A percentile compares a stretch with the other conserved stretches of the same genome.
Conservation (phyloP, 2,113 vertebrate genomes). For the Rhynchomys soricoides region DNA sequence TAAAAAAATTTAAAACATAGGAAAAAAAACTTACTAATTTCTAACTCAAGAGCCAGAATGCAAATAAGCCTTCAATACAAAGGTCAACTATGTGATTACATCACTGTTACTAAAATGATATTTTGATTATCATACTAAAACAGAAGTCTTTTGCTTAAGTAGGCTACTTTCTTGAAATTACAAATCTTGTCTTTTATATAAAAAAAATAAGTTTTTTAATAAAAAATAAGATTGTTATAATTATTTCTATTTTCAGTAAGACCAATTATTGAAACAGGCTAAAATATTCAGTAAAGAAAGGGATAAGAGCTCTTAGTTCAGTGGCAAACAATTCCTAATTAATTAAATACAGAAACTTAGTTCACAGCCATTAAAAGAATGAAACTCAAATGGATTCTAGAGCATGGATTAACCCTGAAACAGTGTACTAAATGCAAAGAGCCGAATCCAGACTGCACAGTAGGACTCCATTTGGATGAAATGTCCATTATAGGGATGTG, state of each 20-base stretch:
- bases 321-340: constrained; percentile 15
- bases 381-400: not conserved
- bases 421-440: not conserved
- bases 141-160: not conserved
- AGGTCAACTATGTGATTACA: not conserved
- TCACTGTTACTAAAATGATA: constrained; percentile 6
- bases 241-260: constrained; percentile 34
- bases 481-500: not conserved
- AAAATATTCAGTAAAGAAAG: constrained; percentile 13
- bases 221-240: not conserved
- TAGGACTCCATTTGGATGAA: not conserved
- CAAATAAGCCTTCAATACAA: not conserved
- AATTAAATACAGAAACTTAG: constrained; percentile 30
- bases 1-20: not conserved
- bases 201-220: not conserved
- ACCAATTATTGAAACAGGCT: not conserved
- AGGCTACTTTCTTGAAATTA: not conserved
- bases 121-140: not conserved
- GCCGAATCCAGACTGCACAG: not conserved
- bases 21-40: constrained; percentile 32
- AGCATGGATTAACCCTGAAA: constrained; percentile 17
- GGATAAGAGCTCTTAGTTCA: not conserved
- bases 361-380: not conserved
- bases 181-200: not conserved
- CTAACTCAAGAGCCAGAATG: not conserved